Conservation (phyloP, 1,140 invertebrate genomes). For the Anadara kagoshimensis region DNA sequence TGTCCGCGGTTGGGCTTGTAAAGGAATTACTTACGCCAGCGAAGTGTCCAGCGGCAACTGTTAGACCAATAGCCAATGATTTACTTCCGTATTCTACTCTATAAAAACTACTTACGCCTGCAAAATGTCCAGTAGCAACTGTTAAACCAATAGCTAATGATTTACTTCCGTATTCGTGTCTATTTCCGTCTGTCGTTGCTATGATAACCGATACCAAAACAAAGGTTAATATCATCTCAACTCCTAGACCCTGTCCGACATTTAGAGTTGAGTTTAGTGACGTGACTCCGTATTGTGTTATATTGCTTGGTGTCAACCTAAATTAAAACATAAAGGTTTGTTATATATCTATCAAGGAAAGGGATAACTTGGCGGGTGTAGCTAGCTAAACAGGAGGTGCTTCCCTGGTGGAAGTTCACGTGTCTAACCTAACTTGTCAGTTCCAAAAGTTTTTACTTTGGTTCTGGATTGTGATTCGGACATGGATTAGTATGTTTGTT, state of each 20-base stretch:
- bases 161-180: conserved; percentile 87
- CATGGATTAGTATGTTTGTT: no score
- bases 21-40: conserved; percentile 58
- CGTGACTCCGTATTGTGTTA: conserved; percentile 48
- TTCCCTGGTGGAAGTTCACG: no score
- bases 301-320: conserved; percentile 53
- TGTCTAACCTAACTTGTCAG: no score
- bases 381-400: no score
- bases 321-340: not conserved
- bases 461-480: no score
- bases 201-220: conserved; percentile 90
- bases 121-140: conserved; percentile 51
- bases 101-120: conserved; percentile 62
- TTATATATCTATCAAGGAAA: no score
- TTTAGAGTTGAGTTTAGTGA: conserved; percentile 35
- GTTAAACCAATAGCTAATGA: conserved; percentile 87
- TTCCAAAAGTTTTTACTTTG: no score
- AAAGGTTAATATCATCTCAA: conserved; percentile 91
- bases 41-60: conserved; percentile 51
- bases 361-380: no score
- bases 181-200: conserved; percentile 85
- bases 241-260: conserved; percentile 82
- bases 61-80: conserved; percentile 87
- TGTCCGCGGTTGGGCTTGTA: no score
- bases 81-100: conserved; percentile 87